Base-by-base conservation (phyloP, 2,113 vertebrate species). In the Rhea americana region DNA sequence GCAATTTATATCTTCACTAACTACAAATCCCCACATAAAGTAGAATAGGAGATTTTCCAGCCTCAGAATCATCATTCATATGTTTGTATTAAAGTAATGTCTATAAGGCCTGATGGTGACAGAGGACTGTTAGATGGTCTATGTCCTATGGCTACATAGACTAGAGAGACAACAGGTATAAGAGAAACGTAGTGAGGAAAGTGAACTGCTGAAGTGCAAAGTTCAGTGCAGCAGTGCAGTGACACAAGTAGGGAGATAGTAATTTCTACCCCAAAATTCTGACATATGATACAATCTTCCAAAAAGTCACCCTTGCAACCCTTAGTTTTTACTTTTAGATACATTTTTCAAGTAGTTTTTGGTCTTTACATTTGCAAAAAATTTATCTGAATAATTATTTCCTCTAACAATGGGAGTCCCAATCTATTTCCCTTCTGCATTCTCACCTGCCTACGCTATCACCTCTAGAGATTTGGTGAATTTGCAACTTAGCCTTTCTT, bases 321-420 rank as follows among this genome's bases (percentile, higher is more conserved):
- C 16, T 79, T 58, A 75, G 20, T n/a, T 82, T 26, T 75, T 70
- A 48, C 35, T 73, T 5, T 5, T 19, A 79, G 58, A 62, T 58
- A 63, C 24, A 32, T 28, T 86, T 77, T 72, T 74, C 87, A 79
- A 75, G 76, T 43, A 56, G 19, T 68, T 91, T 65, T 78, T 90
- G 86, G 85, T 80, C 88, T 93, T 90, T 80, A 63, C 78, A 90
- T 83, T 93, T 87, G 59, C 45, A 82, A 93, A 92, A 82, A 91
- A 66, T 80, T 84, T 83, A 75, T 94, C 68, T 81, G 85, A 86
- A 88, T 86, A 95, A 94, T 85, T 90, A 88, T 74, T 94, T 80
- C 85, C 82, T 83, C 80, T 68, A 86, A 87, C 79, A 92, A 92
- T 79, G 85, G 82, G 85, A 93, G 65, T 73, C 89, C 95, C 55